Base-by-base conservation (phyloP, 1,140 invertebrate species). In the Penaeus vannamei region DNA sequence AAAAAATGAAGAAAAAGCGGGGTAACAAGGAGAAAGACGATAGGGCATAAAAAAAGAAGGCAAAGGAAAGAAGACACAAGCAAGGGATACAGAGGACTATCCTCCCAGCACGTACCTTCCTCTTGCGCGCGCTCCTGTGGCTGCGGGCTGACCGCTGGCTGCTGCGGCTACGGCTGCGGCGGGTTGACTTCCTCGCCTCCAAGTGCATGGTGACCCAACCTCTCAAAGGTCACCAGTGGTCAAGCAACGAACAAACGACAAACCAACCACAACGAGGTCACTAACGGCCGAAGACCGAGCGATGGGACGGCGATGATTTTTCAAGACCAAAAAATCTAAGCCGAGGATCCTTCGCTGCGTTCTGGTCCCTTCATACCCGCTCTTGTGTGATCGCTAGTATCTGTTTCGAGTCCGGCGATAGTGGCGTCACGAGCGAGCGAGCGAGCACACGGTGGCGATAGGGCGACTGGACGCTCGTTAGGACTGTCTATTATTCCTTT, bases 101-200 rank as follows among this genome's bases (percentile, higher is more conserved):
- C n/a, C 19, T 7, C 29, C 66, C 17, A 69, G 10, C 66, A 85
- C 84, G 42, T 76, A 85, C 84, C 84, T 85, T 85, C 69, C 36
- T 85, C 23, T 72, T 66, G 69, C 84, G 84, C n/a, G 84, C 46
- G 36, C 69, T 85, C 23, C 84, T 66, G 84, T 85, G 84, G 46
- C 84, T 85, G 61, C 84, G 84, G 69, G 84, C 22, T 42, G 84
- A 85, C 26, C 84, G 84, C 53, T 85, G 84, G 62, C 84, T 85
- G 72, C 20, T 85, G 32, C 84, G 84, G 72, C 84, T 85, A 26
- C 72, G 69, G 59, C 84, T 85, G 36, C 84, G 84, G 14, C 84
- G 20, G 66, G 69, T 77, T 66, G 84, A 77, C n/a, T 53, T 66
- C 22, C 84, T 36, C 14, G n/a, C 69, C 84, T 85, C 84, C 23